Evolutionary conservation across 1,140 invertebrate genomes (phyloP), one percentile per base, ranked within the genome.

Genomic region (Orius insidiosus): DNA sequence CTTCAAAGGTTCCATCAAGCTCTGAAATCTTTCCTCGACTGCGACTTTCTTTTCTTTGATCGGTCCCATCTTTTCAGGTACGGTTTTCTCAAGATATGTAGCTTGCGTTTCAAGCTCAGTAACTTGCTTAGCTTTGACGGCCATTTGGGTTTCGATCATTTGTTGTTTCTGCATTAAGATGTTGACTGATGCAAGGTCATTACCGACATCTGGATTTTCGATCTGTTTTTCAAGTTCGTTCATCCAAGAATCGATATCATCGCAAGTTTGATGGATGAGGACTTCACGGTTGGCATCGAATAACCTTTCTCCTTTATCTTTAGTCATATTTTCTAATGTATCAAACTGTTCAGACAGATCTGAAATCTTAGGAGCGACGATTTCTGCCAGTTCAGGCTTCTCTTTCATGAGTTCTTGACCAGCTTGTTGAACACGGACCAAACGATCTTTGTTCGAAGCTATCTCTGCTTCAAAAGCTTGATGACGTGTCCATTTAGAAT

Each of bases 401-500:
- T 89, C 84, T 57, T 80, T 77, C 54, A 92, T 80, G 24, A 97
- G 67, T 51, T 89, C 85, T 56, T 92, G 77, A 14, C 88, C 90
- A 38, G 86, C 79, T 64, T 24, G 77, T 62, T 90, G 80, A 18
- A 98, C 72, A 53, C 90, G 82, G 43, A 82, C 75, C 1, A 99
- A 67, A 47, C 94, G 75, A 61, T 98, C 92, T 64, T 98, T 98
- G 63, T 99, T 99, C 19, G 95, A 88, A 0, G 84, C 88, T 53
- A 99, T 94, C 68, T 99, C 96, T 0, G 93, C 89, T 65, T 98
- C 94, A 66, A 98, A 99, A 0, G 95, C 96, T 65, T 98, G 92
- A 68, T 99, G 95, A 32, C 96, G 71, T 3, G 94, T 95, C 85
- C 95, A 99, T 63, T 99, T 99, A 54, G 90, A 96, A 61, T 98